Conservation (phyloP, 1,140 invertebrate genomes). For the Drosophila sulfurigaster region DNA sequence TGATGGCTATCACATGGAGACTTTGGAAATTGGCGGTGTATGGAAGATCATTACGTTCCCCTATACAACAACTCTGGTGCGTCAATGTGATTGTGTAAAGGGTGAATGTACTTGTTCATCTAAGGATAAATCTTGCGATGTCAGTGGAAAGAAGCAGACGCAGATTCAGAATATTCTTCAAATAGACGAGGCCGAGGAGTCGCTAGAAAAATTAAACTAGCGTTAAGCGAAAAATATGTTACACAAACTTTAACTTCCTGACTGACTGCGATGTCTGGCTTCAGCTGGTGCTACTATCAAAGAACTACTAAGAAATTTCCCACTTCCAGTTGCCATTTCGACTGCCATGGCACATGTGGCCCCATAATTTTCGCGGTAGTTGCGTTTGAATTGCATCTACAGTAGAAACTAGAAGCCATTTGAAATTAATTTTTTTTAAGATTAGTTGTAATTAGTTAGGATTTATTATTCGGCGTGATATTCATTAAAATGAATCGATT, state of each 20-base stretch:
- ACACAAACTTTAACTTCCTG: slow-evolving; percentile 19
- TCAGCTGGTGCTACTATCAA: background rate
- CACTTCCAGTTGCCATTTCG: slow-evolving; percentile 27
- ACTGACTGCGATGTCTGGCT: slow-evolving; percentile 17
- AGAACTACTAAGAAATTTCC: slow-evolving; percentile 14
- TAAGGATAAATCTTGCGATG: slow-evolving; percentile 24
- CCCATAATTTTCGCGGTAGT: slow-evolving; percentile 68
- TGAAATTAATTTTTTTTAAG: background rate
- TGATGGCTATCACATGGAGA: slow-evolving; percentile 63
- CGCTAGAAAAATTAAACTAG: slow-evolving; percentile 9
- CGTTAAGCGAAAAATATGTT: slow-evolving; percentile 9
- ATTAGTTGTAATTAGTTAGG: too few species aligned
- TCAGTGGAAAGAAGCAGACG: too few species aligned
- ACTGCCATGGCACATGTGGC: slow-evolving; percentile 67
- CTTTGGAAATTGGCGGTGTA: background rate
- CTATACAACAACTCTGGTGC: slow-evolving; percentile 18
- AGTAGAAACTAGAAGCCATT: slow-evolving; percentile 23
- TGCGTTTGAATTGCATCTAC: slow-evolving; percentile 45
- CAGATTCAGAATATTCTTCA: background rate
- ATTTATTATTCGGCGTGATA: background rate
- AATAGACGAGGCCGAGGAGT: background rate
- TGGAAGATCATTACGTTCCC: slow-evolving; percentile 70
- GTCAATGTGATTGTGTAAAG: slow-evolving; percentile 41
- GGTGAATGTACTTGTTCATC: slow-evolving; percentile 43
- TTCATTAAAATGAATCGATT: too few species aligned